Evolutionary conservation across 2,113 vertebrate genomes (phyloP).

Genomic region (Trachemys scripta): DNA sequence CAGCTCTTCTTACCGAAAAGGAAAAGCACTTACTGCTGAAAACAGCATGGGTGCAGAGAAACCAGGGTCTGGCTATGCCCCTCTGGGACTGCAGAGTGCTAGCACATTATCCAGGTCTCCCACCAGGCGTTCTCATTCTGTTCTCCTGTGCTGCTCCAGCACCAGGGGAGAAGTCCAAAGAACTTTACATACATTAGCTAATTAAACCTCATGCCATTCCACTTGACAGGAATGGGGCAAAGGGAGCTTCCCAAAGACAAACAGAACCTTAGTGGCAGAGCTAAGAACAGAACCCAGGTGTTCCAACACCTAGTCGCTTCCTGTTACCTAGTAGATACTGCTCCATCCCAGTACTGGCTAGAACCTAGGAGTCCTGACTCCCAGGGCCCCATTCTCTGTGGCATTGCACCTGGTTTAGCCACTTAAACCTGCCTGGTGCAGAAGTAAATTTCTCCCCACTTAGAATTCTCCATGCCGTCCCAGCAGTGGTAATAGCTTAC

Average conservation of each 20-base stretch:
- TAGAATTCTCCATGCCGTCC: background rate
- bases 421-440: background rate
- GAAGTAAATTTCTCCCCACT: background rate
- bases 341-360: no score
- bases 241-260: background rate
- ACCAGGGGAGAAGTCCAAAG: background rate
- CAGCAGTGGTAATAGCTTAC: background rate
- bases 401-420: background rate
- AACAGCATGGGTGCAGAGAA: background rate
- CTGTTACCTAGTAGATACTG: background rate
- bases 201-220: background rate
- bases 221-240: no score
- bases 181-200: background rate
- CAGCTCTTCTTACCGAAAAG: rapidly evolving
- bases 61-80: background rate
- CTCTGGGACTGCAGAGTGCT: background rate
- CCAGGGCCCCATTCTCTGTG: background rate
- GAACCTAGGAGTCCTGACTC: background rate
- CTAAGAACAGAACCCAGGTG: background rate
- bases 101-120: background rate
- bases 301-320: background rate
- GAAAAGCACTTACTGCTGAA: background rate
- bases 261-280: background rate
- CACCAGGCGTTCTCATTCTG: background rate
- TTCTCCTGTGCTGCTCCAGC: background rate